These are phyloP conservation scores for Falco berigora DNA, from an alignment of 2,797 vertebrate species.

Conservation along the genomic window DNA sequence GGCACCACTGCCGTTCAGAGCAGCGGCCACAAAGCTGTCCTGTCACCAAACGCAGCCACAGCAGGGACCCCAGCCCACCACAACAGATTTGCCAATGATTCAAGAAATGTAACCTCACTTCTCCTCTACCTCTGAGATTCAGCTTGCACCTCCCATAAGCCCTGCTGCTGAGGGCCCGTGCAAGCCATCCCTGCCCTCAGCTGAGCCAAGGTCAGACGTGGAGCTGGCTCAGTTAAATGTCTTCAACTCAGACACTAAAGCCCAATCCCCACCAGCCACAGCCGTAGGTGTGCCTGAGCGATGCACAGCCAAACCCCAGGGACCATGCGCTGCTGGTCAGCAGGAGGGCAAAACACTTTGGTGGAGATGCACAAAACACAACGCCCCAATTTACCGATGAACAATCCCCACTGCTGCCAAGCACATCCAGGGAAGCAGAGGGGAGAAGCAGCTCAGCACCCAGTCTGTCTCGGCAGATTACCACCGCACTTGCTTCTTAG, in stretches of 20 bases:
- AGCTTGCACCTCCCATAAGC: background rate
- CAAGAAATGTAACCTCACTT: background rate
- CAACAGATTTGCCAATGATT: no score
- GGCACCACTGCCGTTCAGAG: background rate
- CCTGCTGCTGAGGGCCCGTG: background rate
- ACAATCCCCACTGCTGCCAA: accelerated
- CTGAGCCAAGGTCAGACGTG: background rate
- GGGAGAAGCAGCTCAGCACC: background rate
- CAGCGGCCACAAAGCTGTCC: background rate
- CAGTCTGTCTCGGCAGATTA: accelerated
- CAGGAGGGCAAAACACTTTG: accelerated
- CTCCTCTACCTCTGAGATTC: background rate
- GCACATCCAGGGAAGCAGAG: accelerated
- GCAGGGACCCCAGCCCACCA: background rate
- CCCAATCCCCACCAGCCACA: background rate
- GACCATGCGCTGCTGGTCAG: accelerated
- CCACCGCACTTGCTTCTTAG: background rate
- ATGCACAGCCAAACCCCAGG: background rate
- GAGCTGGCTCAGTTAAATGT: background rate
- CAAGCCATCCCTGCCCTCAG: background rate
- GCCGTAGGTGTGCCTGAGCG: no score
- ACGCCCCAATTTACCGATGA: accelerated
- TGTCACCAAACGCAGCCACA: background rate
- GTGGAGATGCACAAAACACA: background rate
- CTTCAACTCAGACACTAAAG: background rate